Evolutionary conservation across 2,888 invertebrate species (phyloP).

Genomic region (Coecobrya sp.): DNA sequence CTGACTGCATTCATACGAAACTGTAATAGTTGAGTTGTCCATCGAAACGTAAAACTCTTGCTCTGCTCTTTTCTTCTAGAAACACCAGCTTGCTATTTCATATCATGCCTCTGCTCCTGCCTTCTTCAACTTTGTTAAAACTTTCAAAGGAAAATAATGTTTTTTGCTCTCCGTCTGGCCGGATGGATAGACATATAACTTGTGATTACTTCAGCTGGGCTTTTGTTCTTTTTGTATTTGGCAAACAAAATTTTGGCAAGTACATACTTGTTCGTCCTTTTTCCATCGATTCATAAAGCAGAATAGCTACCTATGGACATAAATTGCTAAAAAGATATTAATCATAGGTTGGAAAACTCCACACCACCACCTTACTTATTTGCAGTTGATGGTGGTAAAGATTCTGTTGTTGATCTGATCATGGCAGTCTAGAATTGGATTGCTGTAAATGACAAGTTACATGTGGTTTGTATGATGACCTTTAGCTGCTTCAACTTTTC

Average conservation of each 20-base stretch:
- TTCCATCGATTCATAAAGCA: not conserved
- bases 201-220: not conserved
- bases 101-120: too few species aligned
- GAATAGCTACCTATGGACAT: not conserved
- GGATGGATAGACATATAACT: too few species aligned
- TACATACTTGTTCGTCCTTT: not conserved
- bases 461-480: slow-evolving; percentile 75
- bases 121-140: not conserved
- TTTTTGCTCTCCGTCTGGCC: not conserved
- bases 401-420: slow-evolving; percentile 1
- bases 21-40: slow-evolving; percentile 44
- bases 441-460: slow-evolving; percentile 77
- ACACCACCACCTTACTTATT: slow-evolving; percentile 17
- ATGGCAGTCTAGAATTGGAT: slow-evolving; percentile 66
- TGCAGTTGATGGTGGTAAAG: slow-evolving; percentile 29
- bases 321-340: slow-evolving; percentile 1
- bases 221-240: not conserved
- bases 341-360: not conserved
- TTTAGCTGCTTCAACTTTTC: slow-evolving; percentile 36
- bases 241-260: slow-evolving; percentile 54
- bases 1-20: slow-evolving; percentile 71
- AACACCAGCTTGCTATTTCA: not conserved
- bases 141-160: not conserved
- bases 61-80: not conserved
- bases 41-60: slow-evolving; percentile 40